Percentiles rank a stretch among this genome's conserved stretches.
phyloP scores from a whole-genome alignment of 2,888 invertebrate species.

The Tineola bisselliella region DNA sequence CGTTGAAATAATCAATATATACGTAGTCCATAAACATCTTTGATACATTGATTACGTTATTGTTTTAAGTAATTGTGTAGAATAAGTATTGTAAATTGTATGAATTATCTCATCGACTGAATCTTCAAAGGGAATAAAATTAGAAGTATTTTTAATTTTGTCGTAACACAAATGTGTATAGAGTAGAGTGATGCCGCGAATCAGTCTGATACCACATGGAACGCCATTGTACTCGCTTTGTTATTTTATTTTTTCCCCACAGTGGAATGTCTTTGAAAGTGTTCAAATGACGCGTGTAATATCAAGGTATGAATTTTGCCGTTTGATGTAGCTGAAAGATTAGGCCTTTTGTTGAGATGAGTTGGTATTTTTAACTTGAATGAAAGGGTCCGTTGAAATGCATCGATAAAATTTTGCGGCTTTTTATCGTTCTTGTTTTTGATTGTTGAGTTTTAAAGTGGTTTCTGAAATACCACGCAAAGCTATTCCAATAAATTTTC shows the following conservation, averaged over 20 bases:
- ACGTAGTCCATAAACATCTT: too few relatives aligned
- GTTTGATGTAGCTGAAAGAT: constrained; percentile 59
- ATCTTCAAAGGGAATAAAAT: constrained; percentile 9
- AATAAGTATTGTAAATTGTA: too few relatives aligned
- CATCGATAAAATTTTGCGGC: constrained; percentile 17
- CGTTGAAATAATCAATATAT: too few relatives aligned
- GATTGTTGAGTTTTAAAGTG: background rate
- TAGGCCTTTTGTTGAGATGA: constrained; percentile 49
- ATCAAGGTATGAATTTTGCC: constrained; percentile 47
- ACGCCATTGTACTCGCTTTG: constrained; percentile 42
- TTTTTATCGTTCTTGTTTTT: background rate
- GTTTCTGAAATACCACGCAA: background rate
- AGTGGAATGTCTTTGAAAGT: constrained; percentile 63
- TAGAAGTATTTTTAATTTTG: constrained; percentile 52
- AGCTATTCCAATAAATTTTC: too few relatives aligned
- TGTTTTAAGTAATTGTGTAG: too few relatives aligned
- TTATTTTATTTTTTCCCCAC: constrained; percentile 62
- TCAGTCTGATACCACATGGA: constrained; percentile 26
- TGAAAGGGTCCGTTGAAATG: constrained; percentile 27
- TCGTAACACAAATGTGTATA: constrained; percentile 24
- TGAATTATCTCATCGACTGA: background rate
- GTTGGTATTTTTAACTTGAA: constrained; percentile 47
- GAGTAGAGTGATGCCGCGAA: constrained; percentile 27
- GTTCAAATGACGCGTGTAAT: constrained; percentile 65
- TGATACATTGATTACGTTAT: too few relatives aligned